Conservation (phyloP, 2,888 invertebrate genomes). For the Zhengitettix transpicula region DNA sequence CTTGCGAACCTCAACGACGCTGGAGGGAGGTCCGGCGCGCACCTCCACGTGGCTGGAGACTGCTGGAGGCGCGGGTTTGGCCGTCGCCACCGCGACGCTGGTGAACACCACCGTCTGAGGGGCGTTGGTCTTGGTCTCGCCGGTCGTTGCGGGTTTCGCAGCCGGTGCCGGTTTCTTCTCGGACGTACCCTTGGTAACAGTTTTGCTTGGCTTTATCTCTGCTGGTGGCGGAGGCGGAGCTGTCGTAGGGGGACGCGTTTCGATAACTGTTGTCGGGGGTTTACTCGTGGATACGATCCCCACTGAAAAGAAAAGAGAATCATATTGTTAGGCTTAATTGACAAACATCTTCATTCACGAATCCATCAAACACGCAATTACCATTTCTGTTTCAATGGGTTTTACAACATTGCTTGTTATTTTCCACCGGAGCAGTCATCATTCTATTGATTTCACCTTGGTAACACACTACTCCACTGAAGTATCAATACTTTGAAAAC, state of each 20-base stretch:
- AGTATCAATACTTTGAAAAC: no score
- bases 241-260: slow-evolving; percentile 16
- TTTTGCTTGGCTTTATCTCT: slow-evolving; percentile 30
- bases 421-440: no score
- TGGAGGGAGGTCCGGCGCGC: background rate
- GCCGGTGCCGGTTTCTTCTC: slow-evolving; percentile 2
- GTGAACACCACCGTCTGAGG: slow-evolving; percentile 4
- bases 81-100: slow-evolving; percentile 12
- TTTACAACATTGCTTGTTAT: no score
- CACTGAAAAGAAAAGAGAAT: no score
- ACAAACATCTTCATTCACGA: no score
- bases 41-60: slow-evolving; percentile 28
- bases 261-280: slow-evolving; percentile 16
- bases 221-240: slow-evolving; percentile 13
- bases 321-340: no score
- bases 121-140: background rate
- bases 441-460: no score
- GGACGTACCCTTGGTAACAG: slow-evolving; percentile 13
- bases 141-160: background rate
- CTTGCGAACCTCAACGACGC: background rate
- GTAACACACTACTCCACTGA: no score
- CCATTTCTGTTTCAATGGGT: no score
- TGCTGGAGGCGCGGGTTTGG: background rate
- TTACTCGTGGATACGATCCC: background rate
- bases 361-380: no score